Conservation (phyloP, 2,797 vertebrate genomes). For the Austrolebias charrua region DNA sequence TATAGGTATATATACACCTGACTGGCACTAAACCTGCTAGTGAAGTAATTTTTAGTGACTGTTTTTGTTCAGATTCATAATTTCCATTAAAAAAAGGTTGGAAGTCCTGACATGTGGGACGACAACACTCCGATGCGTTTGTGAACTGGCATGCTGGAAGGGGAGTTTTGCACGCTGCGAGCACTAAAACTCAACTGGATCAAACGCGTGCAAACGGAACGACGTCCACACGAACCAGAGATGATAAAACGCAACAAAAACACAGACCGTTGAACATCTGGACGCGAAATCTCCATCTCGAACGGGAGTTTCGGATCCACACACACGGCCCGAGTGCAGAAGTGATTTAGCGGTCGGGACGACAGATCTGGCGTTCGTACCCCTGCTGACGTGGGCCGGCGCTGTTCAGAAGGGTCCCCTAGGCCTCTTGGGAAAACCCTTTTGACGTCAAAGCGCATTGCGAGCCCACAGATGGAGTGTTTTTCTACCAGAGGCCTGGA, state of each 20-base stretch:
- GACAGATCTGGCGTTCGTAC: constrained; percentile 29
- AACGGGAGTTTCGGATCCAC: background rate
- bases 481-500: constrained; percentile 66
- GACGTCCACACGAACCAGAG: background rate
- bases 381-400: constrained; percentile 55
- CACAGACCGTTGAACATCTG: constrained; percentile 9
- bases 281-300: constrained; percentile 4
- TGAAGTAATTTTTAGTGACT: too few relatives aligned
- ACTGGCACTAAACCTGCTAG: too few relatives aligned
- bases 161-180: too few relatives aligned
- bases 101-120: too few relatives aligned
- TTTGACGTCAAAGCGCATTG: constrained; percentile 73
- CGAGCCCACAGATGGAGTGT: constrained; percentile 63
- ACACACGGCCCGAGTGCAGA: constrained; percentile 9
- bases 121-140: too few relatives aligned
- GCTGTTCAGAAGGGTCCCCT: constrained; percentile 60
- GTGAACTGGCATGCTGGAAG: too few relatives aligned
- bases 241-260: constrained; percentile 1
- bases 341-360: constrained; percentile 32
- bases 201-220: background rate
- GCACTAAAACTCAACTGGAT: background rate
- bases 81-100: too few relatives aligned
- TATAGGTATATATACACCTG: too few relatives aligned
- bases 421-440: constrained; percentile 68
- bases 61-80: too few relatives aligned